Percentiles rank a stretch among this genome's conserved stretches.
phyloP scores from a whole-genome alignment of 2,113 vertebrate genomes.

The Puntigrus tetrazona region DNA sequence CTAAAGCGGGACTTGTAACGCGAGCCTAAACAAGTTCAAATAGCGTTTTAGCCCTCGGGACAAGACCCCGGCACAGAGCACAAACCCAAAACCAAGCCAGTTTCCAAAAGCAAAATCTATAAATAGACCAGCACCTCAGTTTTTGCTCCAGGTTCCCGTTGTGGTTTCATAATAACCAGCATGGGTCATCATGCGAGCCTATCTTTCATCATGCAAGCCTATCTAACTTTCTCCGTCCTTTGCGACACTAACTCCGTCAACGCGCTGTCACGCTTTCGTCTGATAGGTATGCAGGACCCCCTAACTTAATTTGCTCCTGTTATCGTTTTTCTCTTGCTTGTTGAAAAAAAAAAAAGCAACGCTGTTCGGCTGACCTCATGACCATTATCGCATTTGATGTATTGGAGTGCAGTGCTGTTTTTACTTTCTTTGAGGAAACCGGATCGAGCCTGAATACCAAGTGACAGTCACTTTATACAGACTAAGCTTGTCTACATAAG shows the following conservation, averaged over 20 bases:
- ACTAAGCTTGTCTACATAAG: background rate
- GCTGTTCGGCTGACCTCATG: constrained; percentile 4
- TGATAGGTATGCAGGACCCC: constrained; percentile 4
- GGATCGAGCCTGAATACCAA: background rate
- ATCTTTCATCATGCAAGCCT: background rate
- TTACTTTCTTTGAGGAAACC: background rate
- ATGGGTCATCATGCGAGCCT: background rate
- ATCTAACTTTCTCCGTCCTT: background rate
- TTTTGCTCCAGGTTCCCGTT: background rate
- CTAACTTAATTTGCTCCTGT: constrained; percentile 17
- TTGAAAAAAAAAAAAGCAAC: constrained; percentile 1
- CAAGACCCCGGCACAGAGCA: background rate
- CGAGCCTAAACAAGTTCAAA: background rate
- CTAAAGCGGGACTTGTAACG: background rate
- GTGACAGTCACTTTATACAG: background rate
- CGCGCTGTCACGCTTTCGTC: background rate
- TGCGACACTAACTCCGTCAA: constrained; percentile 7
- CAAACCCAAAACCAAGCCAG: background rate
- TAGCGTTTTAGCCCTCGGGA: constrained; percentile 23
- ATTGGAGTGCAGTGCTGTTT: background rate
- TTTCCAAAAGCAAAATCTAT: constrained; percentile 35
- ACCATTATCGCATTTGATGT: constrained; percentile 5
- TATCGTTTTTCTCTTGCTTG: constrained; percentile 19
- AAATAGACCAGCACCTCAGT: constrained; percentile 23
- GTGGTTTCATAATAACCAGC: background rate